phyloP scores from a whole-genome alignment of 2,797 vertebrate species.

The Microhierax caerulescens region DNA sequence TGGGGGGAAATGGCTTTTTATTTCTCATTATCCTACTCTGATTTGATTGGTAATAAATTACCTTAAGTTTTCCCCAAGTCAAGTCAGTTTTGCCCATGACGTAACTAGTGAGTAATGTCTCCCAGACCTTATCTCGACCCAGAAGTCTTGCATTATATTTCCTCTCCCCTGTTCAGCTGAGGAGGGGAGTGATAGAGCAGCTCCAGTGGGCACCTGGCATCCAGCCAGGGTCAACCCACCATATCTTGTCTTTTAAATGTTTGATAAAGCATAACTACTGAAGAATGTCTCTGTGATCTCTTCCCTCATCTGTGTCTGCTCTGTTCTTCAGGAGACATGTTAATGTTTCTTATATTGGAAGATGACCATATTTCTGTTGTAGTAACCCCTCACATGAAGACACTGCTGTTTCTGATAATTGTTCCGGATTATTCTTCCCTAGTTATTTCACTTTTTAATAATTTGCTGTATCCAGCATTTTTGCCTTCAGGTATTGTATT shows the following conservation, averaged over 20 bases:
- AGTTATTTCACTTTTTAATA: neutral
- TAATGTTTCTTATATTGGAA: neutral
- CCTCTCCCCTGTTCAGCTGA: no score
- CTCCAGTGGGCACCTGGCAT: no score
- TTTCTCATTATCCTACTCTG: no score
- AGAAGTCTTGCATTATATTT: no score
- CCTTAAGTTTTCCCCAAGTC: no score
- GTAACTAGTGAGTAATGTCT: no score
- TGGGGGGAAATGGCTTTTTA: no score
- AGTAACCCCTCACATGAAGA: neutral
- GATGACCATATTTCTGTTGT: neutral
- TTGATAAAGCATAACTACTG: neutral
- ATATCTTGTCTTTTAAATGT: neutral
- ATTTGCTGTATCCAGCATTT: neutral
- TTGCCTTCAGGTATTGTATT: neutral
- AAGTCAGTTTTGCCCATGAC: no score
- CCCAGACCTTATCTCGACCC: no score
- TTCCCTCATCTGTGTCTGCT: neutral
- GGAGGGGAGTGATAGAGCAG: no score
- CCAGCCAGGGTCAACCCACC: no score
- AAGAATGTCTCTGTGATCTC: neutral
- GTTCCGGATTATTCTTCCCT: neutral
- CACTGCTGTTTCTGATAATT: neutral
- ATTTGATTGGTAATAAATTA: no score
- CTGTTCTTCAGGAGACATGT: neutral